phyloP scores from a whole-genome alignment of 2,113 vertebrate species.

The Gallinago undulata region DNA sequence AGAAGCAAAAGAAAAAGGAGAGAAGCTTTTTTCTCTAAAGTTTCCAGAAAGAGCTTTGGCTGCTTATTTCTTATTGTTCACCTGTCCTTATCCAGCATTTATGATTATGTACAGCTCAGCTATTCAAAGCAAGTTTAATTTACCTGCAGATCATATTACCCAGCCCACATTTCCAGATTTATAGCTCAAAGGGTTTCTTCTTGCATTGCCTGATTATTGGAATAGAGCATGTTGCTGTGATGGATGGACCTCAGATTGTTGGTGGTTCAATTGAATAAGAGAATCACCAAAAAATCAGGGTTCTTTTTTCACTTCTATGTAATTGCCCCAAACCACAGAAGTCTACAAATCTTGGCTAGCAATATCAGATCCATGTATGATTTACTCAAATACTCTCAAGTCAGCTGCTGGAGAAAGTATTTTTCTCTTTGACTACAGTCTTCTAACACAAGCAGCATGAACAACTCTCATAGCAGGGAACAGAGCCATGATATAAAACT shows the following conservation, averaged over 20 bases:
- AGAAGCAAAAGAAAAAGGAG: not conserved
- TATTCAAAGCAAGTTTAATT: slow-evolving; percentile 22
- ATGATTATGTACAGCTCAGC: not conserved
- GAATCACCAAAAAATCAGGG: not conserved
- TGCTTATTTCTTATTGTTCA: not conserved
- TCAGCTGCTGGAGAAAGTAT: not conserved
- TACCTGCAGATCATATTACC: not conserved
- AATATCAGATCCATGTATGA: not conserved
- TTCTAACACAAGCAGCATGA: not conserved
- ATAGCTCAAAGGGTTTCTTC: not conserved
- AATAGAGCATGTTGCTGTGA: not conserved
- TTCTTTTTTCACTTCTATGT: not conserved
- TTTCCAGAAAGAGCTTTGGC: not conserved
- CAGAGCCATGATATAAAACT: not conserved
- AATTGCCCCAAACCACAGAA: not conserved
- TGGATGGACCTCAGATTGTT: not conserved
- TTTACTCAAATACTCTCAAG: not conserved
- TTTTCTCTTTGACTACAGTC: not conserved
- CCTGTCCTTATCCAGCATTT: not conserved
- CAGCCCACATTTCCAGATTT: not conserved
- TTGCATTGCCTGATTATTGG: not conserved
- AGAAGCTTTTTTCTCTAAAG: not conserved
- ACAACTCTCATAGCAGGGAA: not conserved
- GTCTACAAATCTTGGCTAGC: not conserved
- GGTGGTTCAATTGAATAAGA: not conserved